Percentiles rank a stretch among this genome's conserved stretches.
Evolutionary conservation across 2,888 invertebrate species (phyloP).

Genomic region (Epirrita christyi): DNA sequence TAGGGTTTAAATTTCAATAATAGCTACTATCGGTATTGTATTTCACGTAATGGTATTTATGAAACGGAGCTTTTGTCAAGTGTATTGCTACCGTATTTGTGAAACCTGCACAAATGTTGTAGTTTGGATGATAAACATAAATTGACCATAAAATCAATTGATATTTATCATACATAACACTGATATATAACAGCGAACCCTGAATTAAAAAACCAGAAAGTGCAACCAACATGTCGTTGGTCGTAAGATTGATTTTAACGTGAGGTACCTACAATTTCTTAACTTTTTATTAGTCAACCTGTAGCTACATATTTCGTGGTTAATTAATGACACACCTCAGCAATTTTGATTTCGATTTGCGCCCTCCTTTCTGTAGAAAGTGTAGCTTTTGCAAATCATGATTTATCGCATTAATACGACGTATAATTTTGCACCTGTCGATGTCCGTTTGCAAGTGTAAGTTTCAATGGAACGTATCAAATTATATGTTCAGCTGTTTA

Average conservation of each 20-base stretch:
- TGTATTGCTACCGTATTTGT: too few relatives aligned
- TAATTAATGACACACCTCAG: constrained; percentile 39
- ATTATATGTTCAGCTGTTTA: constrained; percentile 11
- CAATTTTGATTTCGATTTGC: constrained; percentile 46
- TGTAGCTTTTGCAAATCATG: constrained; percentile 56
- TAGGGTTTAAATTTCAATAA: too few relatives aligned
- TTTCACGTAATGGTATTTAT: too few relatives aligned
- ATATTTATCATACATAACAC: too few relatives aligned
- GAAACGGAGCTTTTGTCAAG: too few relatives aligned
- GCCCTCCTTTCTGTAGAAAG: constrained; percentile 57
- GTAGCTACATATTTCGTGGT: constrained; percentile 28
- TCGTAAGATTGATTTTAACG: neutral
- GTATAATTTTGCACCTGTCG: constrained; percentile 55
- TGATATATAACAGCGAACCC: too few relatives aligned
- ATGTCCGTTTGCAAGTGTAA: constrained; percentile 35
- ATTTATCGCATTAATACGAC: constrained; percentile 49
- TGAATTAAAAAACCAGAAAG: too few relatives aligned
- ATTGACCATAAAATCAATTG: too few relatives aligned
- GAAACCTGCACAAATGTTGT: too few relatives aligned
- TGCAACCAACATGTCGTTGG: neutral
- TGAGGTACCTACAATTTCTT: neutral
- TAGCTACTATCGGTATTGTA: too few relatives aligned
- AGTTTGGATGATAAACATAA: too few relatives aligned
- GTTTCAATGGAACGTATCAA: constrained; percentile 25
- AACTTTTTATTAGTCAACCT: constrained; percentile 8